Conservation (phyloP, 2,113 vertebrate genomes). For the Stegostoma tigrinum region DNA sequence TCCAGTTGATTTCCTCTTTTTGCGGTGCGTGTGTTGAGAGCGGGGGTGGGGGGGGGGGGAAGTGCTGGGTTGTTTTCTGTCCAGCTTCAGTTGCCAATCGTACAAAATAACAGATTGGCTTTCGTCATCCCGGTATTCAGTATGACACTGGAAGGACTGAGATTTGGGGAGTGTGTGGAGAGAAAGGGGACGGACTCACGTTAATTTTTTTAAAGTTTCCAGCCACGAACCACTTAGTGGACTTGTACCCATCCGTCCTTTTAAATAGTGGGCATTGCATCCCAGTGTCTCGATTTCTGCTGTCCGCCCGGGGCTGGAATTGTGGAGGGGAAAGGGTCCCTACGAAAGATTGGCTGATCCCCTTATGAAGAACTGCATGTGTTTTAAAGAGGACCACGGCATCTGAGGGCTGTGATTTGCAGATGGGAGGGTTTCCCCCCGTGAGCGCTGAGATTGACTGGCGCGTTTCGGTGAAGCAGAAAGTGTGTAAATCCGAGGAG, state of each 20-base stretch:
- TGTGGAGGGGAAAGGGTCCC: neutral
- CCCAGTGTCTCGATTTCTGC: neutral
- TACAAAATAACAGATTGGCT: neutral
- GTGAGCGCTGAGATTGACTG: neutral
- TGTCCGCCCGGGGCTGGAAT: neutral
- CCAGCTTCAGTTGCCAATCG: neutral
- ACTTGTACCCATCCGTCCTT: neutral
- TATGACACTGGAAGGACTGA: neutral
- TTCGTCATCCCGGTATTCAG: neutral
- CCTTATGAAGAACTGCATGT: neutral
- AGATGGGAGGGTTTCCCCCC: neutral
- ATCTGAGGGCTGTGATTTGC: neutral
- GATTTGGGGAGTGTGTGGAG: neutral
- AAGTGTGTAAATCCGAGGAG: neutral
- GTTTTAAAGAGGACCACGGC: neutral
- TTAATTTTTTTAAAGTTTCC: neutral
- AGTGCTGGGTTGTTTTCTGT: neutral
- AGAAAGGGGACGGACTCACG: no score
- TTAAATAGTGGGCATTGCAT: neutral
- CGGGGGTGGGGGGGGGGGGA: no score
- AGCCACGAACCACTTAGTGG: neutral
- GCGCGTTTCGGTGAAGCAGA: neutral
- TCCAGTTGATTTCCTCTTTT: neutral
- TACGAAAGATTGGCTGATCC: neutral
- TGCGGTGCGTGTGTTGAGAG: neutral